phyloP scores from a whole-genome alignment of 2,113 vertebrate species.

The Todiramphus saurophagus region DNA sequence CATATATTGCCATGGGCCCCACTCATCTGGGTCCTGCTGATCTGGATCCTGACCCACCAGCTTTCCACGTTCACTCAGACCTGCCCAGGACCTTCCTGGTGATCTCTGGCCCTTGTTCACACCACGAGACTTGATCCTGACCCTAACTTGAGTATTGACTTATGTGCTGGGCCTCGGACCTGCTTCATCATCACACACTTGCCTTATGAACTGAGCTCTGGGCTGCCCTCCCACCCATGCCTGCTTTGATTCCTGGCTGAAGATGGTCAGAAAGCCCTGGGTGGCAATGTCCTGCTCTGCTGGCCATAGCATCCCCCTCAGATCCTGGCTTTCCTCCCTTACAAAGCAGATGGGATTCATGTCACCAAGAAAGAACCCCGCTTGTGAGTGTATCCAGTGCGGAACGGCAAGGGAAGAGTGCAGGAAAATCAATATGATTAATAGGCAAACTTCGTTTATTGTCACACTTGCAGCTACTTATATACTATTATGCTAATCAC shows the following conservation, averaged over 20 bases:
- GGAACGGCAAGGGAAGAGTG: too few species aligned
- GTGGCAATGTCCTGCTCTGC: background rate
- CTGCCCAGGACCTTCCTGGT: background rate
- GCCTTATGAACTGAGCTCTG: background rate
- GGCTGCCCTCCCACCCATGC: background rate
- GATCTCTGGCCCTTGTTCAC: background rate
- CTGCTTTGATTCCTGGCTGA: background rate
- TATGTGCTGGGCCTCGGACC: background rate
- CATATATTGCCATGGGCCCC: background rate
- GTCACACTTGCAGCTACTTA: too few species aligned
- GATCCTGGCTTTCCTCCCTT: background rate
- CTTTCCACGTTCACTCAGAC: background rate
- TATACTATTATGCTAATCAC: too few species aligned
- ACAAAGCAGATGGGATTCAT: rapidly evolving
- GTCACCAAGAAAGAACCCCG: background rate
- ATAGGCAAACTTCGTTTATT: too few species aligned
- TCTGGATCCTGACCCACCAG: background rate
- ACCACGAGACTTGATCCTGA: background rate
- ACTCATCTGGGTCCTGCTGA: background rate
- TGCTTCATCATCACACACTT: background rate
- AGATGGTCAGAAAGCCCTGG: background rate
- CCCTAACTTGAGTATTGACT: background rate
- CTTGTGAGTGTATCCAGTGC: background rate
- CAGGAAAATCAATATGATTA: too few species aligned
- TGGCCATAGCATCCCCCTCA: background rate